Evolutionary conservation across 2,113 vertebrate species (phyloP).

Genomic region (Theristicus caerulescens): DNA sequence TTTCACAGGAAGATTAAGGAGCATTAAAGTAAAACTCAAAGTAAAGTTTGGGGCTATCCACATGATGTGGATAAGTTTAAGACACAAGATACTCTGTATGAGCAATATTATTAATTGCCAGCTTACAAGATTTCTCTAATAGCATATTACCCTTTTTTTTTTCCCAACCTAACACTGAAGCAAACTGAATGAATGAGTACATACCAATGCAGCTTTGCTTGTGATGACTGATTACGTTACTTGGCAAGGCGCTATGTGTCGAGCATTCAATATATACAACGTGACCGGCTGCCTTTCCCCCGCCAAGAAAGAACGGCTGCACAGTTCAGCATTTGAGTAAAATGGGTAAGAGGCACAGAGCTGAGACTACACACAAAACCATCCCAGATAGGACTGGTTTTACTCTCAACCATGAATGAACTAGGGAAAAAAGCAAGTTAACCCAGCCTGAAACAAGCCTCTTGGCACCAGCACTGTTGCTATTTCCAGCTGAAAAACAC

Average conservation of each 20-base stretch:
- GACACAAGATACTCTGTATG: not conserved
- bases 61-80: not conserved
- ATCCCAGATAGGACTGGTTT: not conserved
- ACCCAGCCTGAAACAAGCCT: not conserved
- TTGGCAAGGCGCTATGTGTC: not conserved
- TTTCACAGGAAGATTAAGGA: not conserved
- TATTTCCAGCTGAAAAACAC: not conserved
- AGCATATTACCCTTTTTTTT: not conserved
- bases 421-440: not conserved
- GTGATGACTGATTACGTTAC: accelerated
- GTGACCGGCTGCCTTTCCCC: not conserved
- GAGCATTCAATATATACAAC: not conserved
- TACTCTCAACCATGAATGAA: not conserved
- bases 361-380: not conserved
- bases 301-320: not conserved
- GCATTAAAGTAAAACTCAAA: not conserved
- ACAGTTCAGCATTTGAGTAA: not conserved
- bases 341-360: not conserved
- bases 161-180: not conserved
- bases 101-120: not conserved
- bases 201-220: not conserved
- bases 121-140: not conserved
- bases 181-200: not conserved
- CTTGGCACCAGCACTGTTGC: not conserved
- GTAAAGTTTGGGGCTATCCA: not conserved